Evolutionary conservation across 2,888 invertebrate species (phyloP).

Genomic region (Cremastobaeus sp.): DNA sequence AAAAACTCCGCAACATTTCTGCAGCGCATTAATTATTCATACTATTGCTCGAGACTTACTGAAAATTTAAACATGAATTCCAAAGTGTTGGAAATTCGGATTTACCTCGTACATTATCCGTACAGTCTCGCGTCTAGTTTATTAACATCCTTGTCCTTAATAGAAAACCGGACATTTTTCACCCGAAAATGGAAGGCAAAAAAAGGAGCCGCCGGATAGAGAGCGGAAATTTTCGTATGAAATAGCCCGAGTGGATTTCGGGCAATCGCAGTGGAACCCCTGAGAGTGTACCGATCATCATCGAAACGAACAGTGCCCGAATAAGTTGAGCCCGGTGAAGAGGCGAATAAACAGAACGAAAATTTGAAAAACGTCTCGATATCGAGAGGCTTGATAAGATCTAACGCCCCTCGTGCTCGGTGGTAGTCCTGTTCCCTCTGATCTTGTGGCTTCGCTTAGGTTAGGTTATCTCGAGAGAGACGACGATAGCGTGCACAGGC

Average conservation of each 20-base stretch:
- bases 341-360: neutral
- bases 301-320: too few species aligned
- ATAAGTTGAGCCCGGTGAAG: too few species aligned
- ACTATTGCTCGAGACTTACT: constrained; percentile 11
- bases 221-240: too few species aligned
- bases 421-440: constrained; percentile 26
- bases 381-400: constrained; percentile 15
- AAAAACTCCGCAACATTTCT: constrained; percentile 23
- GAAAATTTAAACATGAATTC: constrained; percentile 30
- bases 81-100: constrained; percentile 11
- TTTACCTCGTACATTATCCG: neutral
- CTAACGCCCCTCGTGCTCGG: constrained; percentile 26
- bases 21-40: constrained; percentile 33
- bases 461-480: constrained; percentile 51
- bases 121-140: too few species aligned
- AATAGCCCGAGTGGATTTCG: too few species aligned
- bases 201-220: too few species aligned
- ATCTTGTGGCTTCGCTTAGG: constrained; percentile 60
- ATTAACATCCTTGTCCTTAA: too few species aligned
- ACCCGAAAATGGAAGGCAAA: too few species aligned
- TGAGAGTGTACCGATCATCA: too few species aligned
- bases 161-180: too few species aligned
- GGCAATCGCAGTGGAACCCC: too few species aligned
- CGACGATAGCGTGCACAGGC: neutral
- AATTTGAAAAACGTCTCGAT: constrained; percentile 9